A percentile compares a stretch with the other conserved stretches of the same genome.
These are phyloP conservation scores for Drosophila pegasa DNA, from an alignment of 2,888 invertebrate genomes.

Conservation along the genomic window DNA sequence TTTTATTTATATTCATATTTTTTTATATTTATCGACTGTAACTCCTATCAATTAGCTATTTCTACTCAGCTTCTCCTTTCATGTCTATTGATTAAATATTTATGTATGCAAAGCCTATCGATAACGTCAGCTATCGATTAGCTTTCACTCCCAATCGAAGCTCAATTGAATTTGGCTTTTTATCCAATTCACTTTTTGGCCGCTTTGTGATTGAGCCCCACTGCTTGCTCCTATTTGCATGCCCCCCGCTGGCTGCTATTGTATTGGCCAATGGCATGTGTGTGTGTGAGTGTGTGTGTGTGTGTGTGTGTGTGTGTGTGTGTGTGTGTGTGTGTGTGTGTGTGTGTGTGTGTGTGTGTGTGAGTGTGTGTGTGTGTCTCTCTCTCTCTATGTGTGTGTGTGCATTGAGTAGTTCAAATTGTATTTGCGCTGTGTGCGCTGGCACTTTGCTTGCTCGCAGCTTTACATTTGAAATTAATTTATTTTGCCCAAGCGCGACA, in stretches of 20 bases:
- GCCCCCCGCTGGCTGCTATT: constrained; percentile 12
- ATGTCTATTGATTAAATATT: rapidly evolving
- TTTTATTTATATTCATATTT: background rate
- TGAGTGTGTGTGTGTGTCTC: constrained; percentile 12
- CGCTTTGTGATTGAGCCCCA: constrained; percentile 2
- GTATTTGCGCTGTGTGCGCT: constrained; percentile 62
- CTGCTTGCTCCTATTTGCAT: too few relatives aligned
- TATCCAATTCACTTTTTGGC: background rate
- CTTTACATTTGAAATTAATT: constrained; percentile 76
- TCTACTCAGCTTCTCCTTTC: background rate
- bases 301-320: constrained; percentile 20
- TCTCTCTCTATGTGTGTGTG: constrained; percentile 33
- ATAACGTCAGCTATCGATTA: background rate
- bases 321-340: constrained; percentile 17
- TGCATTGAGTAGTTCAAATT: constrained; percentile 65
- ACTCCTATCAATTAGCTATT: background rate
- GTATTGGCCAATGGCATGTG: constrained; percentile 29
- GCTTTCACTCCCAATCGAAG: background rate
- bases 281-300: constrained; percentile 17
- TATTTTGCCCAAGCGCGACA: constrained; percentile 71
- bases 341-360: constrained; percentile 21
- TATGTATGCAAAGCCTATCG: background rate
- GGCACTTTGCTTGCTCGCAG: constrained; percentile 54
- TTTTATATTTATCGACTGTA: background rate
- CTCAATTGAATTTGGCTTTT: background rate